Conservation (phyloP, 2,113 vertebrate species). For the Amphiprion percula region DNA sequence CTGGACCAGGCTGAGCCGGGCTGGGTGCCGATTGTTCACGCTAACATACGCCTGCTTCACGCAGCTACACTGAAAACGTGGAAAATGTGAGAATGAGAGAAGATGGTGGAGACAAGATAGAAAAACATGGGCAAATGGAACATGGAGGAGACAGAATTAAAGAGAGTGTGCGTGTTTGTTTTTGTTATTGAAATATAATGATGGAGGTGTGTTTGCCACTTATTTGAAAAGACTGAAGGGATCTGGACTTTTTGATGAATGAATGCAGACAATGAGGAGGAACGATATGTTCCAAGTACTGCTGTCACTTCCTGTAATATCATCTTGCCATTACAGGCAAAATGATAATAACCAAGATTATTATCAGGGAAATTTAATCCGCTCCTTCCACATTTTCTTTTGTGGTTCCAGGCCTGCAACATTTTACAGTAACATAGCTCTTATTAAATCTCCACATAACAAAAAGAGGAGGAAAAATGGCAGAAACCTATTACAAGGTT, state of each 20-base stretch:
- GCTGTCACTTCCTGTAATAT: slow-evolving; percentile 56
- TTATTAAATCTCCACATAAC: slow-evolving; percentile 20
- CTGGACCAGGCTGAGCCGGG: slow-evolving; percentile 67
- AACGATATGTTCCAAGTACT: slow-evolving; percentile 35
- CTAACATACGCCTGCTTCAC: slow-evolving; percentile 69
- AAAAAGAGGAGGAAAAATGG: slow-evolving; percentile 37
- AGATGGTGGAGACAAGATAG: slow-evolving; percentile 28
- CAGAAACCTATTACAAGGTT: slow-evolving; percentile 14
- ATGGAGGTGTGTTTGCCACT: slow-evolving; percentile 40
- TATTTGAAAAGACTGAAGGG: slow-evolving; percentile 52
- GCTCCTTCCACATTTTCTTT: slow-evolving; percentile 31
- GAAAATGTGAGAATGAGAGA: slow-evolving; percentile 62
- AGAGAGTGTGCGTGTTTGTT: slow-evolving; percentile 52
- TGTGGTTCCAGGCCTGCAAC: background rate
- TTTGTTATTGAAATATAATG: slow-evolving; percentile 55
- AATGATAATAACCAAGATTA: slow-evolving; percentile 45
- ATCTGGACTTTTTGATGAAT: slow-evolving; percentile 60
- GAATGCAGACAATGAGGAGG: slow-evolving; percentile 37
- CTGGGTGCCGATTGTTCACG: slow-evolving; percentile 61
- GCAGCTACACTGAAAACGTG: slow-evolving; percentile 43
- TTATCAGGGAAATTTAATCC: slow-evolving; percentile 46
- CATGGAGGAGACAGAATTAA: slow-evolving; percentile 50
- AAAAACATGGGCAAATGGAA: slow-evolving; percentile 42
- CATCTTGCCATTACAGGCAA: slow-evolving; percentile 32
- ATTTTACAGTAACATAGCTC: slow-evolving; percentile 18